Base-by-base conservation (phyloP, 2,113 vertebrate genomes). In the Pungitius pungitius region DNA sequence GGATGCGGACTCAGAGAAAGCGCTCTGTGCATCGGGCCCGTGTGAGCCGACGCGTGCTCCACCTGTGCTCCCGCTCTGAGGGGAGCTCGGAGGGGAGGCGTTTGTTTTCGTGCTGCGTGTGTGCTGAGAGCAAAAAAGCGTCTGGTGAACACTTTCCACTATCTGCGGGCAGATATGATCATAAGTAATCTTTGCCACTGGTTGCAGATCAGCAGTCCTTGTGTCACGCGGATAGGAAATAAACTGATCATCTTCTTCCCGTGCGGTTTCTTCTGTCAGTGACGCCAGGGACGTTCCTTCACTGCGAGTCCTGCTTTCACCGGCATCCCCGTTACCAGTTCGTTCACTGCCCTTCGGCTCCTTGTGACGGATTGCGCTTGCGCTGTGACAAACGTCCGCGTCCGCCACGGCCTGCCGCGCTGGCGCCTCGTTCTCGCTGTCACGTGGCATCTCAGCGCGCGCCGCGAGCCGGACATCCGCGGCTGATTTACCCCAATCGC, bases 141-240 rank as follows among this genome's bases (percentile, higher is more conserved):
- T 85, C 22, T 76, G 74, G 30, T 90, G 81, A 20, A 86, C 66
- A 18, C 39, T 75, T 43, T 94, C 90, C 0, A 73, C 74, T 78
- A 93, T 90, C 58, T 87, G 80, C 7, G 89, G 88, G 62, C 73
- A 85, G 80, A 92, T 81, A 37, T 78, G n/a, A 72, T 94, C 93
- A 35, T 77, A 47, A 2, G 87, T 74, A 63, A 84, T 70, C 76
- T 75, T 89, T 70, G 78, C 59, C 27, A 64, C 62, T 0, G 70
- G 83, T 77, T 78, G 78, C 4, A 40, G 30, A 39, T 81, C 33
- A 45, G 22, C 63, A 39, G 57, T 74, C 54, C 10, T 72, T 62
- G 66, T 63, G 15, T 81, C 47, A 47, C 70, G 66, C 60, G 84
- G 73, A 43, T 47, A 8, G 22, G 26, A 69, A 33, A 35, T 42